Evolutionary conservation across 2,113 vertebrate species (phyloP).

Genomic region (Rynchops niger): DNA sequence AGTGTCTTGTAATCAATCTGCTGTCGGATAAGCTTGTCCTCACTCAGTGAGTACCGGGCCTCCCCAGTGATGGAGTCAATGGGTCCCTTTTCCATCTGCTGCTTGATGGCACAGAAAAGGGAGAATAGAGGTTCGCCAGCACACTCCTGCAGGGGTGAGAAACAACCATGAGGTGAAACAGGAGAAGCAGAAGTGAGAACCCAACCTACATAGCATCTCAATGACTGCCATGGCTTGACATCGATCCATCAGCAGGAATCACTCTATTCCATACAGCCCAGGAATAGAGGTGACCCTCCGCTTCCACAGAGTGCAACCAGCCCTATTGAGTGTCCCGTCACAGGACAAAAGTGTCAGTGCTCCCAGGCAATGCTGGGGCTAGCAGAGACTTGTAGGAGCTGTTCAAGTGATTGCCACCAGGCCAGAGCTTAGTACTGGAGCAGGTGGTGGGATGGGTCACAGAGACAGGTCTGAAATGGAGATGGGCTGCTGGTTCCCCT

Average conservation of each 20-base stretch:
- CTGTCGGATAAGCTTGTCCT: constrained; percentile 98
- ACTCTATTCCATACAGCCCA: not conserved
- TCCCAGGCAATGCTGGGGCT: not conserved
- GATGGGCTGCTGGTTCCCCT: not conserved
- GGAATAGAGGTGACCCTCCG: not conserved
- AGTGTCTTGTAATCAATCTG: constrained; percentile 99
- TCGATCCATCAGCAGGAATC: not conserved
- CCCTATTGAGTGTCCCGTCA: fast-evolving
- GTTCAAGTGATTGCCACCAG: not conserved
- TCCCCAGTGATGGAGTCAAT: constrained; percentile 97
- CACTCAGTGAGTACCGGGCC: constrained; percentile 94
- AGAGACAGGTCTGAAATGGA: not conserved
- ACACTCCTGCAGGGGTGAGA: constrained; percentile 82
- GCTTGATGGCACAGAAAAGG: constrained; percentile 98
- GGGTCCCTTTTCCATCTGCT: constrained; percentile 96
- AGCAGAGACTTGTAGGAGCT: not conserved
- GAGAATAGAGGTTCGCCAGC: constrained; percentile 98
- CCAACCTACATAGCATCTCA: fast-evolving
- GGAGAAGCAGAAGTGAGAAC: not conserved
- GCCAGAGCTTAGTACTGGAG: not conserved
- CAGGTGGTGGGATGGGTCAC: not conserved
- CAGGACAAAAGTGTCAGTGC: not conserved
- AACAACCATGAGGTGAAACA: not conserved
- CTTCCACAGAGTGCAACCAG: not conserved
- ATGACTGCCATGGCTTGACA: fast-evolving